phyloP scores from a whole-genome alignment of 2,797 vertebrate species.

The Aplochiton taeniatus region DNA sequence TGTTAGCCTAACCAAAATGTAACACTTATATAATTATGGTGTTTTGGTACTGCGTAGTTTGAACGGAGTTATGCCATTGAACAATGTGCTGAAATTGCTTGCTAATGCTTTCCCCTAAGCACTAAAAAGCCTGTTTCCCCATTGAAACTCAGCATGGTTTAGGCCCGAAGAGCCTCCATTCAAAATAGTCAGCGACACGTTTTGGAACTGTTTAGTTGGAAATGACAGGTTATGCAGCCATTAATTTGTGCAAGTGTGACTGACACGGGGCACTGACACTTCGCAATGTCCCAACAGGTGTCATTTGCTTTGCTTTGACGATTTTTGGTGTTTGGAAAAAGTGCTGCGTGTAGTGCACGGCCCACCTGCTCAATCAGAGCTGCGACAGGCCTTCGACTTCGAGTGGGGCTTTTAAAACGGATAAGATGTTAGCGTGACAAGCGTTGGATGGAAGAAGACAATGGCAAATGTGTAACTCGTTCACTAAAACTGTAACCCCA shows the following conservation, averaged over 20 bases:
- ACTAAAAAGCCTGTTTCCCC: conserved; percentile 38
- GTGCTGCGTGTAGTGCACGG: conserved; percentile 69
- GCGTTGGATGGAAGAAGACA: background rate
- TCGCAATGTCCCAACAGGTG: conserved; percentile 19
- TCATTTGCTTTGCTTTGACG: conserved; percentile 4
- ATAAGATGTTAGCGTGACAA: background rate
- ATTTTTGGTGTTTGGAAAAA: conserved; percentile 47
- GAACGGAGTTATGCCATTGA: conserved; percentile 61
- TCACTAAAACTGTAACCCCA: background rate
- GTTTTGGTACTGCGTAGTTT: conserved; percentile 13
- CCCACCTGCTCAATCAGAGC: conserved; percentile 70
- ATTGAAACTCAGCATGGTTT: conserved; percentile 75
- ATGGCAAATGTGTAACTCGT: no score
- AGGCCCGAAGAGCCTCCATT: conserved; percentile 71
- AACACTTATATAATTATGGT: background rate
- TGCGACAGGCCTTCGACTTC: conserved; percentile 63
- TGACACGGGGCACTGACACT: background rate
- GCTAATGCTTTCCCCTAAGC: conserved; percentile 65
- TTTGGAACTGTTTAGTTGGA: background rate
- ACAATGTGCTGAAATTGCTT: conserved; percentile 65
- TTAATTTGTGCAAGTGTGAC: background rate
- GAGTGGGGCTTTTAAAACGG: conserved; percentile 40
- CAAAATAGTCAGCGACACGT: conserved; percentile 43
- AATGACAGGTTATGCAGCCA: conserved; percentile 5
- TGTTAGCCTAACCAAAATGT: no score